These are phyloP conservation scores for Xyrauchen texanus DNA, from an alignment of 2,113 vertebrate genomes.

Conservation along the genomic window DNA sequence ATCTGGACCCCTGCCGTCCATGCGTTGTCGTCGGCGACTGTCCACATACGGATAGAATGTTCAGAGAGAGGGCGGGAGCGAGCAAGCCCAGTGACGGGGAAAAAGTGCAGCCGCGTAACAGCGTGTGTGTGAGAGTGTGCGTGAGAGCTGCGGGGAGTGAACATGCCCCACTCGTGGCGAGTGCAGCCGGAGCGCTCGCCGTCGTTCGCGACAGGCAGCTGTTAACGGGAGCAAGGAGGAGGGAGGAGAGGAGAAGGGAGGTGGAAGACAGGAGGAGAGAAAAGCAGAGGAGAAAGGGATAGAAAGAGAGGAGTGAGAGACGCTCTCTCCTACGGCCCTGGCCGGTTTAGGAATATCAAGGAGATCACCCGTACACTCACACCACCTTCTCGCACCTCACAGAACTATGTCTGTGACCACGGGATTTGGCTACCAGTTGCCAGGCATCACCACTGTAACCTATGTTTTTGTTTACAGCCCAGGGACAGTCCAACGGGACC, in stretches of 20 bases:
- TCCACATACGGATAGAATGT: conserved; percentile 49
- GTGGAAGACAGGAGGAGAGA: conserved; percentile 7
- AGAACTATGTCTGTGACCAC: conserved; percentile 76
- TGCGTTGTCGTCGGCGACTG: conserved; percentile 39
- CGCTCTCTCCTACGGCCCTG: conserved; percentile 42
- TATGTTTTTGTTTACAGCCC: conserved; percentile 98
- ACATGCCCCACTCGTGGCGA: conserved; percentile 53
- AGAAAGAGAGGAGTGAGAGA: conserved; percentile 44
- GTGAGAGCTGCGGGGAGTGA: conserved; percentile 53
- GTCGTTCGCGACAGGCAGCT: conserved; percentile 45
- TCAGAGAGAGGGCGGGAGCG: conserved; percentile 49
- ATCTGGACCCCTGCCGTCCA: conserved; percentile 50
- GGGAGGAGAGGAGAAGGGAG: conserved; percentile 5
- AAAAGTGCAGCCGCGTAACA: conserved; percentile 47
- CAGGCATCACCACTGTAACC: conserved; percentile 89
- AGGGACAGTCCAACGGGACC: conserved; percentile 78
- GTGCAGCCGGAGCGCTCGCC: conserved; percentile 46
- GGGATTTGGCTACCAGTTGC: conserved; percentile 82
- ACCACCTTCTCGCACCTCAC: conserved; percentile 21
- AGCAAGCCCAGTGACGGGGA: conserved; percentile 49
- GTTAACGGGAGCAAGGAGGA: conserved; percentile 49
- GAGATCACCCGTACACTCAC: conserved; percentile 29
- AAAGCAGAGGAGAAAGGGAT: conserved; percentile 32
- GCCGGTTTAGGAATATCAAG: conserved; percentile 46
- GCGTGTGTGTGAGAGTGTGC: conserved; percentile 42